Percentiles rank a stretch among this genome's conserved stretches.
Evolutionary conservation across 2,888 invertebrate species (phyloP).

Genomic region (Anthophora plumipes): DNA sequence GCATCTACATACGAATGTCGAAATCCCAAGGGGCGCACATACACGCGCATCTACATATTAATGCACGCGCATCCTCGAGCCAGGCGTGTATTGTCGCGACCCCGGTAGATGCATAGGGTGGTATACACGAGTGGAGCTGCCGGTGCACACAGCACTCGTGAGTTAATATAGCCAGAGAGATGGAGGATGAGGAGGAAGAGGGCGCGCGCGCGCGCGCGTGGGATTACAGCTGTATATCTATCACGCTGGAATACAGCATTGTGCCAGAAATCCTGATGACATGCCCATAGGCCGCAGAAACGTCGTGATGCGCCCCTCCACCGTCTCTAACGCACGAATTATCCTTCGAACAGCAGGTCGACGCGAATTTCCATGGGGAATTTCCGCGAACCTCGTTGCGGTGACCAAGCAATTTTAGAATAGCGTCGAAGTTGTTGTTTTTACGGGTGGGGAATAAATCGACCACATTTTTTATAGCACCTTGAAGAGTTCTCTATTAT

Average conservation of each 20-base stretch:
- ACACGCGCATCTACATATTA: conserved; percentile 60
- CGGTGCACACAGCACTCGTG: conserved; percentile 64
- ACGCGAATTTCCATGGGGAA: conserved; percentile 17
- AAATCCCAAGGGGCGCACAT: conserved; percentile 41
- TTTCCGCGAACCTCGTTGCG: too few species aligned
- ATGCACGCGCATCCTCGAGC: conserved; percentile 52
- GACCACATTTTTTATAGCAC: too few species aligned
- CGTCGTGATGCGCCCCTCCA: conserved; percentile 42
- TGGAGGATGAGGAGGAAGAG: conserved; percentile 43
- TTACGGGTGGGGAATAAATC: too few species aligned
- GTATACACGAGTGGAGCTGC: conserved; percentile 35
- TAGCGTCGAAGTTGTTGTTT: too few species aligned
- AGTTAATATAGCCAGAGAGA: conserved; percentile 73
- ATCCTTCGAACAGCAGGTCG: conserved; percentile 64
- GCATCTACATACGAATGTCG: conserved; percentile 65
- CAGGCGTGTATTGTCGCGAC: conserved; percentile 58
- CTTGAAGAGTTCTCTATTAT: too few species aligned
- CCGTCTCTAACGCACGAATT: conserved; percentile 73
- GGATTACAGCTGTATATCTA: conserved; percentile 81
- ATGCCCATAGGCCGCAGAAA: conserved; percentile 73
- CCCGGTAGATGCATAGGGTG: conserved; percentile 47
- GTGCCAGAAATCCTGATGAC: conserved; percentile 80
- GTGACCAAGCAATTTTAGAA: too few species aligned
- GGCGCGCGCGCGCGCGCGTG: conserved; percentile 53
- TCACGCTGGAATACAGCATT: conserved; percentile 81